A percentile compares a stretch with the other conserved stretches of the same genome.
Evolutionary conservation across 2,113 vertebrate genomes (phyloP).

Genomic region (Platycercus adscitus): DNA sequence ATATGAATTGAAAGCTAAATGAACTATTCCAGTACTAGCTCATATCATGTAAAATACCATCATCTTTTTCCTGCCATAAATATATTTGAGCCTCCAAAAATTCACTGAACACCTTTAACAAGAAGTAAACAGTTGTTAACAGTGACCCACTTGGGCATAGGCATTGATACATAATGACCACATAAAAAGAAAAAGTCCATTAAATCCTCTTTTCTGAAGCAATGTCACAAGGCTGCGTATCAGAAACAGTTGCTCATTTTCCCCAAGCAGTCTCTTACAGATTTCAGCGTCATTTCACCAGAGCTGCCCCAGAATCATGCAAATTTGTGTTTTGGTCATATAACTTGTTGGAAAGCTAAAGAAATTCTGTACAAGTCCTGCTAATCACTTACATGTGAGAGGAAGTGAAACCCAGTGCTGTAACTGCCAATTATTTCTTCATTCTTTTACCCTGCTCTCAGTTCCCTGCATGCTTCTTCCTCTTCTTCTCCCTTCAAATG

Average conservation of each 20-base stretch:
- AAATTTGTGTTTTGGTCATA: neutral
- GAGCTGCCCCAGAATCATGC: neutral
- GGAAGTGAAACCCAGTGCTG: slow-evolving; percentile 24
- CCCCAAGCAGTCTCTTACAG: neutral
- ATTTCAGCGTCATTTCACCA: neutral
- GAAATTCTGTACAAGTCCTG: neutral
- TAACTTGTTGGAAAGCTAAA: neutral
- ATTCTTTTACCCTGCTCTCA: slow-evolving; percentile 3
- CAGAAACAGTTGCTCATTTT: neutral
- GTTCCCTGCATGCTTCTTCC: neutral
- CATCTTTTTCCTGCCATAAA: neutral
- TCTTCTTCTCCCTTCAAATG: neutral
- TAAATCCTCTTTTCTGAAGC: neutral
- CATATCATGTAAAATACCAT: neutral
- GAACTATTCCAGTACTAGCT: neutral
- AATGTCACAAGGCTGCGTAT: neutral
- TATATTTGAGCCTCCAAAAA: neutral
- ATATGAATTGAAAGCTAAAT: neutral
- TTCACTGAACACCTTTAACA: neutral
- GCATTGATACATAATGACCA: neutral
- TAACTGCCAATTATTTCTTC: slow-evolving; percentile 41
- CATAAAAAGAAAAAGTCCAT: neutral
- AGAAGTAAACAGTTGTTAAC: neutral
- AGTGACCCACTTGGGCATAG: neutral
- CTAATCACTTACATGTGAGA: neutral